These are phyloP conservation scores for Mesitornis unicolor DNA, from an alignment of 2,113 vertebrate genomes.

Conservation along the genomic window DNA sequence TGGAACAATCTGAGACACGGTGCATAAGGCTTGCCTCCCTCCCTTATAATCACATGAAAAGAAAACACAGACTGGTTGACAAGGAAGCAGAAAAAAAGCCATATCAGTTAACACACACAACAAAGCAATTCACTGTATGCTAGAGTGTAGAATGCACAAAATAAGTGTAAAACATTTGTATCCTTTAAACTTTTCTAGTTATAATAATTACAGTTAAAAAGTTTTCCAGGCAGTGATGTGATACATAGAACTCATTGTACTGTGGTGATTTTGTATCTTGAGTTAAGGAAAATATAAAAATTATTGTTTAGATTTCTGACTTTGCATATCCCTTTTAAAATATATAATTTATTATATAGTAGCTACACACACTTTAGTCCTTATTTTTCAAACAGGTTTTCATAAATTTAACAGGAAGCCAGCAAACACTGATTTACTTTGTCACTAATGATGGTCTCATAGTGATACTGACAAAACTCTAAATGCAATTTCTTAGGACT, in stretches of 20 bases:
- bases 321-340: neutral
- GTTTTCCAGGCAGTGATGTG: neutral
- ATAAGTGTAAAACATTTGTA: neutral
- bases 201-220: neutral
- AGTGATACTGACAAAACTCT: neutral
- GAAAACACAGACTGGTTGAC: neutral
- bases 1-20: neutral
- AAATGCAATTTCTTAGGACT: neutral
- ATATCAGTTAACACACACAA: neutral
- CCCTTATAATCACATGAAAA: neutral
- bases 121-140: neutral
- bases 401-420: neutral
- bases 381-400: neutral
- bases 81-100: rapidly evolving
- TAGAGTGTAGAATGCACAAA: neutral
- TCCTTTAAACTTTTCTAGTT: neutral
- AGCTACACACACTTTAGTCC: neutral
- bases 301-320: neutral
- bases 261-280: neutral
- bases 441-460: neutral
- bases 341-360: neutral
- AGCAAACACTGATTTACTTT: neutral
- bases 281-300: neutral
- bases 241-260: neutral
- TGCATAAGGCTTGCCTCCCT: neutral